phyloP scores from a whole-genome alignment of 2,888 invertebrate genomes.

The Thymelicus sylvestris region DNA sequence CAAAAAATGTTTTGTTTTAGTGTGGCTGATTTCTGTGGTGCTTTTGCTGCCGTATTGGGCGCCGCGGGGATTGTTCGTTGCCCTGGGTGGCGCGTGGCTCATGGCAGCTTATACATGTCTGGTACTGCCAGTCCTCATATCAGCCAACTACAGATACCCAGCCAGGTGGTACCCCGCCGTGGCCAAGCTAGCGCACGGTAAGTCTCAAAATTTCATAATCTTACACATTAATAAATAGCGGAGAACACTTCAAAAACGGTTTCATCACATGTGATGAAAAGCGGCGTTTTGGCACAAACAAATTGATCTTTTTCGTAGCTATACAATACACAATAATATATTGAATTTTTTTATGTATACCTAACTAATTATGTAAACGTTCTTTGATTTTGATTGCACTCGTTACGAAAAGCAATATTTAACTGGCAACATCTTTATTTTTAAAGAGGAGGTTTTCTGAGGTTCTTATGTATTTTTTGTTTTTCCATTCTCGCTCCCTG shows the following conservation, averaged over 20 bases:
- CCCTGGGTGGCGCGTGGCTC: constrained; percentile 85
- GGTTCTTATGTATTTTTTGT: too few species aligned
- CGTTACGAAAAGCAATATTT: too few species aligned
- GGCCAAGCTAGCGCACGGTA: constrained; percentile 84
- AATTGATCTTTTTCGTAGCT: constrained; percentile 23
- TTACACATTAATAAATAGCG: too few species aligned
- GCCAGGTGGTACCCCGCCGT: constrained; percentile 86
- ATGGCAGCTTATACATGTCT: constrained; percentile 87
- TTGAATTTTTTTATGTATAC: too few species aligned
- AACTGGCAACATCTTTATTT: too few species aligned
- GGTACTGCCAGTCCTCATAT: constrained; percentile 87
- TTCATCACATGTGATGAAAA: neutral
- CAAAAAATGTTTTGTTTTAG: constrained; percentile 69
- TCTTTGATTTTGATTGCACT: too few species aligned
- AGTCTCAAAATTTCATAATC: constrained; percentile 42
- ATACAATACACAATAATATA: neutral
- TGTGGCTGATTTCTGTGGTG: constrained; percentile 88
- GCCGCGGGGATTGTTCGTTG: constrained; percentile 86
- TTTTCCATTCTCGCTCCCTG: too few species aligned
- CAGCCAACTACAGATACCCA: constrained; percentile 88
- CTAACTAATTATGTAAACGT: too few species aligned
- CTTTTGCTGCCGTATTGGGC: constrained; percentile 87
- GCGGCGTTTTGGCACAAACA: constrained; percentile 26
- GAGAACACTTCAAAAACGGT: neutral
- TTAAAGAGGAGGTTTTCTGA: too few species aligned